phyloP scores from a whole-genome alignment of 2,113 vertebrate genomes.

The Pseudorectes ferrugineus region DNA sequence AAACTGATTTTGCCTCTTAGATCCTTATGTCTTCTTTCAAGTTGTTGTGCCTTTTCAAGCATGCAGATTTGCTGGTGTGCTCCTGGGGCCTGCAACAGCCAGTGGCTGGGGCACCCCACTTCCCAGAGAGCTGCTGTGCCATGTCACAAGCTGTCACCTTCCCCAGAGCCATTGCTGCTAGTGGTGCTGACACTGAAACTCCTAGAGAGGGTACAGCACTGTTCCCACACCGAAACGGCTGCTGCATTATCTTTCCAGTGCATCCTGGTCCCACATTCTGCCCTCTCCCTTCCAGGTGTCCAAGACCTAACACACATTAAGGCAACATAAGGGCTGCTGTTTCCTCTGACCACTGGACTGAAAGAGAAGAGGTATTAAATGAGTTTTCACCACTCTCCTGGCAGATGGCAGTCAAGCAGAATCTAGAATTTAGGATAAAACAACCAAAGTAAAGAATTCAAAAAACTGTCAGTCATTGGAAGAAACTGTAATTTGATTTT shows the following conservation, averaged over 20 bases:
- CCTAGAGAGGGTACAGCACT: background rate
- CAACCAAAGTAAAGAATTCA: background rate
- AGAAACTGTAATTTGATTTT: background rate
- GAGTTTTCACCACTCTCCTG: background rate
- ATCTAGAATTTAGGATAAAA: background rate
- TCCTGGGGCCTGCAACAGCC: background rate
- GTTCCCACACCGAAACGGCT: background rate
- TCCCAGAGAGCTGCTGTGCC: background rate
- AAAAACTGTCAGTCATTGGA: background rate
- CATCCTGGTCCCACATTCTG: background rate
- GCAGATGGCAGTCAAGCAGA: background rate
- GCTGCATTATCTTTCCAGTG: background rate
- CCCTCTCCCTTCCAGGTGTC: background rate
- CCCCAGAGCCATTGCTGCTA: background rate
- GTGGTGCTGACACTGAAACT: background rate
- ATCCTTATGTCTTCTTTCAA: background rate
- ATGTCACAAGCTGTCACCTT: fast-evolving
- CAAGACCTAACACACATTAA: background rate
- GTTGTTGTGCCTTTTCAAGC: background rate
- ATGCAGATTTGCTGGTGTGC: background rate
- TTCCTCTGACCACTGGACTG: background rate
- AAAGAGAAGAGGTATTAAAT: background rate
- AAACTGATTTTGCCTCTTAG: slow-evolving; percentile 1
- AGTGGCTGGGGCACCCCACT: fast-evolving
- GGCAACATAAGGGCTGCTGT: fast-evolving